Evolutionary conservation across 2,888 invertebrate species (phyloP).

Genomic region (Ferrisia virgata): DNA sequence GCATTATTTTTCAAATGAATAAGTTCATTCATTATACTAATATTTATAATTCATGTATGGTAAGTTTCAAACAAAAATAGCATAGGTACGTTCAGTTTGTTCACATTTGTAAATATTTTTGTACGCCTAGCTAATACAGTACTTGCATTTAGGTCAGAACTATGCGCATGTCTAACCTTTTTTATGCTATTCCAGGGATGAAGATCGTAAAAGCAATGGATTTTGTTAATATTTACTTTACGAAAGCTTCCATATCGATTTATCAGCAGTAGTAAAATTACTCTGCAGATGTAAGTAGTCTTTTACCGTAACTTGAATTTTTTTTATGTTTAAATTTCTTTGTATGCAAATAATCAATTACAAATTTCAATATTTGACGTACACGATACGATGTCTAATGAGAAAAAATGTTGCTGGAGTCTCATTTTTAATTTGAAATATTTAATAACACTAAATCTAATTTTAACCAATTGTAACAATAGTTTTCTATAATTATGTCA

Average conservation of each 20-base stretch:
- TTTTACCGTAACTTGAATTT: background rate
- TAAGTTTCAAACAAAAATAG: background rate
- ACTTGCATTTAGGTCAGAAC: constrained; percentile 8
- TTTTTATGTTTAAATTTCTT: background rate
- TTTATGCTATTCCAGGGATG: constrained; percentile 1
- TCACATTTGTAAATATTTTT: background rate
- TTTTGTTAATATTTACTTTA: constrained; percentile 5
- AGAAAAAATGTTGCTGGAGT: background rate
- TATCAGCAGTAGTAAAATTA: constrained; percentile 19
- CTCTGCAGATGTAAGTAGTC: constrained; percentile 22
- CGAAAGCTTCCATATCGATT: background rate
- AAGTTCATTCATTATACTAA: background rate
- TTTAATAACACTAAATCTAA: no score
- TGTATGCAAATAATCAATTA: background rate
- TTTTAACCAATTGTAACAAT: no score
- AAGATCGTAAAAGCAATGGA: background rate
- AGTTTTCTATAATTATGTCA: background rate
- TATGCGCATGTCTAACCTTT: constrained; percentile 16
- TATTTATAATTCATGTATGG: background rate
- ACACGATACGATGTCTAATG: background rate
- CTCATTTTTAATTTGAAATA: no score
- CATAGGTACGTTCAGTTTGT: background rate
- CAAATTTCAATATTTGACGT: background rate
- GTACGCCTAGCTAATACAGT: background rate
- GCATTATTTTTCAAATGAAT: background rate